Base-by-base conservation (phyloP, 2,888 invertebrate genomes). In the Orthosia incerta region DNA sequence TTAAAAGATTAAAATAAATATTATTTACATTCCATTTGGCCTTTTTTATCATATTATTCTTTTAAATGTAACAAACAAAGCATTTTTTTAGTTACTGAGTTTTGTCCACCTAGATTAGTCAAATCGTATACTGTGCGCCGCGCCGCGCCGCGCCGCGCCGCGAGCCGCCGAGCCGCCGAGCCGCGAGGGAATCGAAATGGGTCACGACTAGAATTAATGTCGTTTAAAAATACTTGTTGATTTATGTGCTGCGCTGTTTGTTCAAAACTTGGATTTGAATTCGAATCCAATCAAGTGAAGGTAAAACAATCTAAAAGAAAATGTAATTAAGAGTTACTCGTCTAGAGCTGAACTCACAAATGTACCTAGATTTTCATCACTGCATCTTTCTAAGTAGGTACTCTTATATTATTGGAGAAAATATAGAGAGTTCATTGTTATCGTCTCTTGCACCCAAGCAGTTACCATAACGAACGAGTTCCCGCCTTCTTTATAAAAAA, bases 141-240 rank as follows among this genome's bases (percentile, higher is more conserved):
- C 75, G 65, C 68, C 80, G 69, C 75, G 65, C 68, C 80, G 69
- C 75, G 63, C 70, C 80, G 73, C 62, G 71, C 78, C 26, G 79
- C 61, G 59, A 68, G 57, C 71, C 69, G 55, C 66, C 61, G 59
- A 68, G 57, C 71, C 69, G 55, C 66, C 66, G 71, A 39, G 39
- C 12, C 45, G 60, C 20, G 55, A 55, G 55, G 48, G 60, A 77
- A 57, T 72, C 72, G 62, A 81, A 83, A 69, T 82, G 57, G 76
- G 73, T 75, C 76, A 73, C 62, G 79, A 65, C 65, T 80, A 75
- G 79, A 81, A 79, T 75, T 79, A 81, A 81, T 79, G 71, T 70
- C 48, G 67, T 77, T 80, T 82, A 74, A 81, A 79, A 81, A 81
- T 75, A 82, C 79, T 81, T 79, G 82, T 79, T 81, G 79, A 80